Evolutionary conservation across 2,888 invertebrate genomes (phyloP).

Genomic region (Scaptomyza flava): DNA sequence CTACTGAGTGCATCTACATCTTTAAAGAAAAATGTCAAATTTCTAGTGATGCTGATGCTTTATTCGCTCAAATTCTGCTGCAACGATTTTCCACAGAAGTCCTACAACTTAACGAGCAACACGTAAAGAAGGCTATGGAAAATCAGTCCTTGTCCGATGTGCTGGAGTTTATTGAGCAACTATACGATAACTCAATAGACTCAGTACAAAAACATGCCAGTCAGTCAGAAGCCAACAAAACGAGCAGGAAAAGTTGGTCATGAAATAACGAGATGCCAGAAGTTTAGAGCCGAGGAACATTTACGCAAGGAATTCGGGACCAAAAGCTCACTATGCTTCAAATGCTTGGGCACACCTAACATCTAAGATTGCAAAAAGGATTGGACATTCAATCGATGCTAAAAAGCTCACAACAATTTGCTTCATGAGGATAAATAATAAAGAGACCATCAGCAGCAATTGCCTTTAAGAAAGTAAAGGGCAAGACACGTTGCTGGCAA

Average conservation of each 20-base stretch:
- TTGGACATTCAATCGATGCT: no score
- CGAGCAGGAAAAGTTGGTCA: background rate
- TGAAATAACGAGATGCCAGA: background rate
- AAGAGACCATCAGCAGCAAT: no score
- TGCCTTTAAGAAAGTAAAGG: no score
- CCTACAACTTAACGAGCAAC: background rate
- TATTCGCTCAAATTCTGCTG: no score
- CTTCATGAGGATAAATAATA: no score
- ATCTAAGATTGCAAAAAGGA: background rate
- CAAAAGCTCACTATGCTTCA: constrained; percentile 1
- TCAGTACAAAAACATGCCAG: background rate
- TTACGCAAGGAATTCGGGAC: background rate
- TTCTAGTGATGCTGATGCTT: no score
- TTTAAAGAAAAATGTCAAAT: no score
- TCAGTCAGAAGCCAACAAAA: background rate
- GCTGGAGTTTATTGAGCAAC: background rate
- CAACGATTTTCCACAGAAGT: no score
- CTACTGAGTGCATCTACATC: no score
- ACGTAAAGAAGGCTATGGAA: background rate
- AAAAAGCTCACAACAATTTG: no score
- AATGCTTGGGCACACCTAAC: background rate
- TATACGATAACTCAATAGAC: background rate
- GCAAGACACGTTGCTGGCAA: no score
- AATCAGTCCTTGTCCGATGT: background rate
- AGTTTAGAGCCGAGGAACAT: constrained; percentile 1